Evolutionary conservation across 2,888 invertebrate genomes (phyloP), one percentile per base, ranked within the genome.

Genomic region (Phaedon cochleariae): DNA sequence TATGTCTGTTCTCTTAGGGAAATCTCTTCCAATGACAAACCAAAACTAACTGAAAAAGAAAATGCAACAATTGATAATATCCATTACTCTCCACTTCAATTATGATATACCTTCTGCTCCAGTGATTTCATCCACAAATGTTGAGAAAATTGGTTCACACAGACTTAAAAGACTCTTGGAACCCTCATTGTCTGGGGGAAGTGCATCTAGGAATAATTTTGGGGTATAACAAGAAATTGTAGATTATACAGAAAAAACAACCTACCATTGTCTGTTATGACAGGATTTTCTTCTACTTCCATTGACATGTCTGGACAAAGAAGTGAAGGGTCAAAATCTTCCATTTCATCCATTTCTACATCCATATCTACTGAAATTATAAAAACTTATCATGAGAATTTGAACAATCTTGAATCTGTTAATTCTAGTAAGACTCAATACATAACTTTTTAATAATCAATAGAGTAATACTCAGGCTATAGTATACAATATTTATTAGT

Each of bases 291-390:
- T 51, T 82, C 82, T 3, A 81, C 77, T 71, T 79, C 81, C 82
- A 83, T 82, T 17, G 78, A 79, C 55, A 82, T 76, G 70, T 83
- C 82, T 15, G 83, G 83, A 69, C 81, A 80, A 20, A 83, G 71
- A 31, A 83, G 72, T 0, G 77, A 76, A 29, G 80, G 79, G 65
- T 80, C 78, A 69, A 80, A 79, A 70, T 78, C 77, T 51, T 76
- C 76, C 46, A 74, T 74, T 57, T 68, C 69, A 21, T 71, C 66
- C 29, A 70, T 73, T 37, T 68, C 71, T 9, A 62, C 67, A 37
- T 71, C 69, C 59, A 63, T 65, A 17, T 72, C 70, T 12, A 48
- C 63, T 49, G 6, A 22, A 57, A 57, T 15, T 15, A 5, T 18
- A n/a, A n/a, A n/a, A n/a, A n/a, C n/a, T n/a, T n/a, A n/a, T n/a